Evolutionary conservation across 2,113 vertebrate genomes (phyloP), one percentile per base, ranked within the genome.

Genomic region (Phainopepla nitens): DNA sequence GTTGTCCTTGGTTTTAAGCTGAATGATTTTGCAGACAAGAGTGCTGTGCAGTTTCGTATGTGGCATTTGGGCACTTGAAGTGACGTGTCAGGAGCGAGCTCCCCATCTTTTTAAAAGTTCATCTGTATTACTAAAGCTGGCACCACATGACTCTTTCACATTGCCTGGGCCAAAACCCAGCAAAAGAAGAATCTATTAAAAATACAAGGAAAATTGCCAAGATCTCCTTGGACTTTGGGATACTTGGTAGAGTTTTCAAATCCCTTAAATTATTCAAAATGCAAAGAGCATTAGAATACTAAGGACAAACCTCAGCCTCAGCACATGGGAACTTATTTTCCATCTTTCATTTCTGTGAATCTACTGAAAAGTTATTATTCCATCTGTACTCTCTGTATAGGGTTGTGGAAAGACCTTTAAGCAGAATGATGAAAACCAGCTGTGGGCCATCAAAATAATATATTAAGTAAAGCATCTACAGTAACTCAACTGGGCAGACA

Each of bases 281-380:
- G 13, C 42, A 64, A 9, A 68, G 57, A 70, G 15, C 4, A 7
- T 66, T 80, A 82, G 33, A 73, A 60, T 73, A 36, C 42, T 65
- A 82, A 79, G 51, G 66, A 86, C 35, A 89, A 25, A 21, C 29
- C n/a, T 77, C 11, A 2, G 18, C 33, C 35, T 75, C 35, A 51
- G 60, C 36, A 75, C 60, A 50, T 1, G 1, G 42, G n/a, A 53
- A 44, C 57, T 91, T 86, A 85, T 70, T 96, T 94, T 81, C 78
- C 56, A 49, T 65, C 78, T 83, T 92, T 93, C 44, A 42, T 72
- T 92, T 81, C 82, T 84, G 39, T 81, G 60, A 75, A 54, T 91
- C 78, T 88, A 80, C 84, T 96, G 89, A 88, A 91, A 95, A 97
- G 88, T 65, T 80, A 93, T 94, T 94, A 92, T 94, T 92, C 72